phyloP scores from a whole-genome alignment of 2,797 vertebrate genomes.

The Antrozous pallidus region DNA sequence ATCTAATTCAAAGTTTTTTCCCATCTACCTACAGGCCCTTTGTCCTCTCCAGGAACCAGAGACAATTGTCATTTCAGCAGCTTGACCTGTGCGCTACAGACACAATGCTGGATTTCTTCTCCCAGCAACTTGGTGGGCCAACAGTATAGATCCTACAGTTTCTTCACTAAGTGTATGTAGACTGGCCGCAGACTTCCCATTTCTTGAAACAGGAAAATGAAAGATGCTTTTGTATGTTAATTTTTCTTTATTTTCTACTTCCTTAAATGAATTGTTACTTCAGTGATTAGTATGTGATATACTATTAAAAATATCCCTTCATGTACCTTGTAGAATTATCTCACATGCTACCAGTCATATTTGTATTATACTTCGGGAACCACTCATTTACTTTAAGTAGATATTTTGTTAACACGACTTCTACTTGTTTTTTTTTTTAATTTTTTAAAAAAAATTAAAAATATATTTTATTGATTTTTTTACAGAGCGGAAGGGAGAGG shows the following conservation, averaged over 20 bases:
- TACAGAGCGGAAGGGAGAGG: no score
- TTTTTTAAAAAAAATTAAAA: no score
- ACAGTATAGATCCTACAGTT: conserved; percentile 73
- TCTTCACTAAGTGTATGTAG: conserved; percentile 79
- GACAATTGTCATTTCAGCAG: background rate
- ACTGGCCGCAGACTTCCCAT: background rate
- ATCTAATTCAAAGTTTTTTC: conserved; percentile 5
- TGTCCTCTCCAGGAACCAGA: conserved; percentile 14
- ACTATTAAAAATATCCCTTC: background rate
- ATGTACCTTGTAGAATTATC: background rate
- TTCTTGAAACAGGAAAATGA: background rate
- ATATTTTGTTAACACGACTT: background rate
- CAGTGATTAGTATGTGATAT: background rate
- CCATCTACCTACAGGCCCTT: conserved; percentile 48
- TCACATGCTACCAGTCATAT: background rate
- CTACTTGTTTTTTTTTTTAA: no score
- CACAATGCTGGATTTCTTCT: conserved; percentile 44
- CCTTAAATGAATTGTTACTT: background rate
- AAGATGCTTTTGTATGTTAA: background rate
- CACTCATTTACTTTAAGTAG: background rate
- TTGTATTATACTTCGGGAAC: background rate
- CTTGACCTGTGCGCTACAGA: conserved; percentile 9
- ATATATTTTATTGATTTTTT: no score
- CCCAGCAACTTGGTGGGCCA: conserved; percentile 29
- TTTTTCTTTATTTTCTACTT: conserved; percentile 15